Percentiles rank a stretch among this genome's conserved stretches.
Evolutionary conservation across 2,797 vertebrate genomes (phyloP).

Genomic region (Gadopsis bispinosus): DNA sequence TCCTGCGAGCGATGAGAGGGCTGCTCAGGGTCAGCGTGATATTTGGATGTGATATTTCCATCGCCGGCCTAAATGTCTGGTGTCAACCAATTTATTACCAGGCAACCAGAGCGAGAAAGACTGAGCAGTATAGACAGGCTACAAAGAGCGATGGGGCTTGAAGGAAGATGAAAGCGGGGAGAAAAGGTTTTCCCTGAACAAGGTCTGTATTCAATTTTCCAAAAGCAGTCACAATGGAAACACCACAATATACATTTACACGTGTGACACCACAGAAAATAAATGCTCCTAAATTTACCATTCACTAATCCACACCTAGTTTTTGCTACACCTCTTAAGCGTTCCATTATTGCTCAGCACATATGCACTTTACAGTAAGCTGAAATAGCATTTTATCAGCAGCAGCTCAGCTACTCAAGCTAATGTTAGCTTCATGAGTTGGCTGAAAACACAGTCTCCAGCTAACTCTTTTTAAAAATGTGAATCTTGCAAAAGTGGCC

Average conservation of each 20-base stretch:
- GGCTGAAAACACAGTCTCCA: too few species aligned
- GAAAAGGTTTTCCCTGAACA: background rate
- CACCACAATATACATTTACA: background rate
- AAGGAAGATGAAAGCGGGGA: background rate
- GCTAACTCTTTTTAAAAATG: too few species aligned
- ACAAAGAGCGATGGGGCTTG: background rate
- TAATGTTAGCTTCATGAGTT: background rate
- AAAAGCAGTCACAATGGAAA: background rate
- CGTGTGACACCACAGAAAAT: background rate
- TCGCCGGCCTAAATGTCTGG: conserved; percentile 68
- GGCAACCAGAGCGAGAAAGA: conserved; percentile 34
- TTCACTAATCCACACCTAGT: background rate
- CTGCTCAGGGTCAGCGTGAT: conserved; percentile 73
- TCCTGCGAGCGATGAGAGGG: conserved; percentile 45
- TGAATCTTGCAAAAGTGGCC: too few species aligned
- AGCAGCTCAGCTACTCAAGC: too few species aligned
- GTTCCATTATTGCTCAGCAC: background rate
- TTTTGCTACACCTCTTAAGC: background rate
- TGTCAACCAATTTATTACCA: conserved; percentile 76
- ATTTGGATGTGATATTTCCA: conserved; percentile 83
- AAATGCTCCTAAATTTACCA: background rate
- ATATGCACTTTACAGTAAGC: too few species aligned
- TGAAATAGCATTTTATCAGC: too few species aligned
- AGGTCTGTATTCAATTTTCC: background rate
- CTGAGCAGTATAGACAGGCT: background rate